These are phyloP conservation scores for Calidris pygmaea DNA, from an alignment of 2,113 vertebrate species.

Conservation along the genomic window DNA sequence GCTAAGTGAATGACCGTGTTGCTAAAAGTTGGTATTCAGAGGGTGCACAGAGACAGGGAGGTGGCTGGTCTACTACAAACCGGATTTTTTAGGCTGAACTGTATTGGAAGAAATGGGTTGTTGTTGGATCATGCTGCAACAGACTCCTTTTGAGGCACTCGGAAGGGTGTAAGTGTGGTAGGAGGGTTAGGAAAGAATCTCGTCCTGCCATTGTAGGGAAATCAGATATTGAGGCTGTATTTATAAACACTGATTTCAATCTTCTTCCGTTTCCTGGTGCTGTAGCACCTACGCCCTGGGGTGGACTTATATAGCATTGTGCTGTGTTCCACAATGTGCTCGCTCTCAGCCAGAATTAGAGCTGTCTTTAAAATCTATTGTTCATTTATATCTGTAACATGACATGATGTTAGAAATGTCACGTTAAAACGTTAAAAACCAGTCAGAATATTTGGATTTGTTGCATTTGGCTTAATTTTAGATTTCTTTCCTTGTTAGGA, in stretches of 20 bases:
- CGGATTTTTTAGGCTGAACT: not conserved
- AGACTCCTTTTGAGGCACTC: not conserved
- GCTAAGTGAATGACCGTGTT: not conserved
- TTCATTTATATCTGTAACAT: not conserved
- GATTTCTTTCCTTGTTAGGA: not conserved
- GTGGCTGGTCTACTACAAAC: not conserved
- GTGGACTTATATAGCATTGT: conserved; percentile 24
- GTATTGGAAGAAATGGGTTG: not conserved
- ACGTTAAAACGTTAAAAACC: not conserved
- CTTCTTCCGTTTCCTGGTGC: conserved; percentile 51
- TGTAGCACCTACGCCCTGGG: conserved; percentile 47
- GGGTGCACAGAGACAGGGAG: not conserved
- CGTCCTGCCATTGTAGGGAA: not conserved
- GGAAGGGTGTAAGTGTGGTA: not conserved
- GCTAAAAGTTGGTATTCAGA: not conserved
- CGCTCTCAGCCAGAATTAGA: not conserved
- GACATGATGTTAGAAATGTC: not conserved
- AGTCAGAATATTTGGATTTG: not conserved
- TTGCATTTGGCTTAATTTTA: not conserved
- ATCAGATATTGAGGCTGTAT: not conserved
- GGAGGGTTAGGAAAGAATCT: not conserved
- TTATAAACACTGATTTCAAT: conserved; percentile 58
- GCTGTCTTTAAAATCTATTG: not conserved
- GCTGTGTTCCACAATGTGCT: not conserved
- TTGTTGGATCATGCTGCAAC: not conserved